A percentile compares a stretch with the other conserved stretches of the same genome.
Conservation (phyloP, 2,113 vertebrate genomes). For the Malurus elegans region DNA sequence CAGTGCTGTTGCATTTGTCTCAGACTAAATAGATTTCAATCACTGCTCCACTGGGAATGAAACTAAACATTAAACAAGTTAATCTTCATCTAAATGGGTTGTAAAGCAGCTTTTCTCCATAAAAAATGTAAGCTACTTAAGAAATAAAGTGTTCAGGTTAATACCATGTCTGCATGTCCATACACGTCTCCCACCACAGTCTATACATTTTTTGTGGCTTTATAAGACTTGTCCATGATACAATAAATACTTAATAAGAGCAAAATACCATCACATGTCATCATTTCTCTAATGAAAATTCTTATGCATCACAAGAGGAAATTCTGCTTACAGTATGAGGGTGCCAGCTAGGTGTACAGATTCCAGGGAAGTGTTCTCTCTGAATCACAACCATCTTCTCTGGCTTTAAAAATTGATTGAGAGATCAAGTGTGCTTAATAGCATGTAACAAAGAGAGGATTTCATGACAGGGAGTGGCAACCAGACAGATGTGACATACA, state of each 20-base stretch:
- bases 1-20: not conserved
- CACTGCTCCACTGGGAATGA: not conserved
- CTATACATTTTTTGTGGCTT: not conserved
- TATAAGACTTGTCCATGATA: not conserved
- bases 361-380: not conserved
- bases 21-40: slow-evolving; percentile 22
- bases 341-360: not conserved
- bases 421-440: not conserved
- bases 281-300: not conserved
- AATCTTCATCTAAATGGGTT: slow-evolving; percentile 51
- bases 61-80: slow-evolving; percentile 49
- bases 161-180: not conserved
- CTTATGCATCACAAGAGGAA: not conserved
- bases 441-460: not conserved
- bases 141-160: slow-evolving; percentile 14
- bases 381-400: not conserved
- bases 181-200: not conserved
- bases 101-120: slow-evolving; percentile 47
- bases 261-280: not conserved
- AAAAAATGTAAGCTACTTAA: slow-evolving; percentile 51
- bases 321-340: not conserved
- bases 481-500: not conserved
- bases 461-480: not conserved
- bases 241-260: not conserved
- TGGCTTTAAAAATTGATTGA: not conserved